Base-by-base conservation (phyloP, 2,888 invertebrate species). In the Meteorus colon region DNA sequence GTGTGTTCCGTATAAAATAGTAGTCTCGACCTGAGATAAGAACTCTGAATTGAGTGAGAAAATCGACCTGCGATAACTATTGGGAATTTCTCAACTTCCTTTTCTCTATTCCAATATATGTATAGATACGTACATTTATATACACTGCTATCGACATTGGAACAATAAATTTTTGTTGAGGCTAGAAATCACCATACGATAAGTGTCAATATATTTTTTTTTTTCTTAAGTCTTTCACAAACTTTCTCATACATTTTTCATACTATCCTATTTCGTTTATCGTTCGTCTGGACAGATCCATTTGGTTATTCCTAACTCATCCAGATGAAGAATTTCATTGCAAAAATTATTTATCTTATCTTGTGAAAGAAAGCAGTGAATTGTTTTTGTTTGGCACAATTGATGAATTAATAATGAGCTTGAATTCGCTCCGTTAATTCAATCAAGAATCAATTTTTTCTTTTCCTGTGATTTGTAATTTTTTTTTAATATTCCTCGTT, bases 41-140 rank as follows among this genome's bases (percentile, higher is more conserved):
- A 37, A 48, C 24, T 45, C 19, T 51, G 48, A 62, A 31, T 10
- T 63, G 48, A 41, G 27, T 41, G 55, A n/a, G n/a, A 55, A 29
- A 31, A 69, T 68, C 34, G 24, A 24, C 24, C 24, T 60, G 41
- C 62, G 63, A 73, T 67, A 73, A 72, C 70, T 60, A 74, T 66
- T 65, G 63, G 63, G 63, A 71, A 66, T 75, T 77, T 74, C 71
- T 75, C 74, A 74, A 74, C 74, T 60, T 19, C 59, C 34, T 75
- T 73, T 69, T 69, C 48, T 55, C 41, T 55, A 48, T 48, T 48
- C n/a, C 2, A 55, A 55, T 19, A 55, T 55, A n/a, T 24, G n/a
- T 55, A 19, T 24, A 19, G n/a, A 19, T 19, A 55, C 0, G n/a
- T 55, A 55, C n/a, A 19, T 19, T 55, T 19, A 19, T 19, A n/a